Conservation (phyloP, 1,140 invertebrate species). For the Drosophila setifemur region DNA sequence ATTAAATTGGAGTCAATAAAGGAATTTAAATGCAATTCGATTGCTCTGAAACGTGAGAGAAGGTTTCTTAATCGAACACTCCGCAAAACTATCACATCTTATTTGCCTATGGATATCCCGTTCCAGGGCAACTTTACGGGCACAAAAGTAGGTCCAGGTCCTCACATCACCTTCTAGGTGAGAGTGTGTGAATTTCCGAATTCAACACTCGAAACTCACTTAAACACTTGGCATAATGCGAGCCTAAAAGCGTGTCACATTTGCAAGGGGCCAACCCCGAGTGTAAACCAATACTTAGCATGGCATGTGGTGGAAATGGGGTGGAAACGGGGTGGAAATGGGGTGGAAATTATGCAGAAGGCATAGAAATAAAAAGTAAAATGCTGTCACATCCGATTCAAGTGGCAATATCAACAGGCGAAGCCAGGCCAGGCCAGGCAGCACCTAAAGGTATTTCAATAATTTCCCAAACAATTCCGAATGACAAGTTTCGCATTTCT, state of each 20-base stretch:
- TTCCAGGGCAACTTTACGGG: slow-evolving; percentile 37
- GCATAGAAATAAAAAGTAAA: slow-evolving; percentile 65
- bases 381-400: slow-evolving; percentile 75
- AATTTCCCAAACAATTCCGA: slow-evolving; percentile 62
- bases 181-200: slow-evolving; percentile 35
- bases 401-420: slow-evolving; percentile 65
- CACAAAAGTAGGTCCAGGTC: slow-evolving; percentile 10
- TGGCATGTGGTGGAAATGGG: neutral
- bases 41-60: neutral
- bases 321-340: slow-evolving; percentile 19
- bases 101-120: slow-evolving; percentile 48
- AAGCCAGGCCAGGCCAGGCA: slow-evolving; percentile 32
- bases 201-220: slow-evolving; percentile 63
- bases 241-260: slow-evolving; percentile 59
- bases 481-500: slow-evolving; percentile 76
- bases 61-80: neutral
- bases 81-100: slow-evolving; percentile 40
- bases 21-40: neutral
- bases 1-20: slow-evolving; percentile 18
- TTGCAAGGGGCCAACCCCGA: neutral
- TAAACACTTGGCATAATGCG: slow-evolving; percentile 75
- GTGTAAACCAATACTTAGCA: slow-evolving; percentile 39
- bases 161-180: too few species aligned
- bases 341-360: slow-evolving; percentile 58
- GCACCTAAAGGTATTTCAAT: slow-evolving; percentile 73